Evolutionary conservation across 2,797 vertebrate species (phyloP).

Genomic region (Tapirus indicus): DNA sequence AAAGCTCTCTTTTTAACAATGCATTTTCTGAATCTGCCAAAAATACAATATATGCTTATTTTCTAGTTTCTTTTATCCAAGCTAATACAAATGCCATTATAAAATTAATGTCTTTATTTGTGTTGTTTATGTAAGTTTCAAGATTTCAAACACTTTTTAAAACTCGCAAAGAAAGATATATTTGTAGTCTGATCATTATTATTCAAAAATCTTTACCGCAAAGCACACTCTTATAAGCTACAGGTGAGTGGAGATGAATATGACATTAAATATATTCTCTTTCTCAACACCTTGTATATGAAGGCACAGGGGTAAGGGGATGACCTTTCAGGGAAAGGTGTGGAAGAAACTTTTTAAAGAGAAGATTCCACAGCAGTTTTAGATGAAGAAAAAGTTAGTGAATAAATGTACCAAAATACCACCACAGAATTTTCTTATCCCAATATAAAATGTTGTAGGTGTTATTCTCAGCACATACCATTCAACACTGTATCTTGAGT

Average conservation of each 20-base stretch:
- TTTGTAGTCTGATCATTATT: not conserved
- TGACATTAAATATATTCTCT: not conserved
- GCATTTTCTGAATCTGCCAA: not conserved
- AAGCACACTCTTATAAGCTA: not conserved
- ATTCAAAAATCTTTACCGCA: conserved; percentile 11
- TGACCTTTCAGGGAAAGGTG: not conserved
- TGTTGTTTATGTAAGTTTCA: not conserved
- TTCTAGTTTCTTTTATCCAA: not conserved
- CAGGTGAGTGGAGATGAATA: not conserved
- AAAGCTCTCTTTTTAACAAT: not conserved
- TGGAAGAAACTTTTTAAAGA: not conserved
- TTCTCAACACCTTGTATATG: not conserved
- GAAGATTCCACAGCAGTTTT: conserved; percentile 26
- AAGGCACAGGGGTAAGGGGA: not conserved
- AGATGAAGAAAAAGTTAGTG: not conserved
- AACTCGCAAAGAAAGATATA: not conserved
- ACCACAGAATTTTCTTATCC: not conserved
- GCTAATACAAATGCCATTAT: not conserved
- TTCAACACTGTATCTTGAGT: not conserved
- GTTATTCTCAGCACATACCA: not conserved
- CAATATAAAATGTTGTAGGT: not conserved
- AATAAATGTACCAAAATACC: not conserved
- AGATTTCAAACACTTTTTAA: conserved; percentile 17
- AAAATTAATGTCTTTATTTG: conserved; percentile 23
- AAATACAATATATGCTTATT: not conserved